Conservation (phyloP, 2,113 vertebrate genomes). For the Puntigrus tetrazona region DNA sequence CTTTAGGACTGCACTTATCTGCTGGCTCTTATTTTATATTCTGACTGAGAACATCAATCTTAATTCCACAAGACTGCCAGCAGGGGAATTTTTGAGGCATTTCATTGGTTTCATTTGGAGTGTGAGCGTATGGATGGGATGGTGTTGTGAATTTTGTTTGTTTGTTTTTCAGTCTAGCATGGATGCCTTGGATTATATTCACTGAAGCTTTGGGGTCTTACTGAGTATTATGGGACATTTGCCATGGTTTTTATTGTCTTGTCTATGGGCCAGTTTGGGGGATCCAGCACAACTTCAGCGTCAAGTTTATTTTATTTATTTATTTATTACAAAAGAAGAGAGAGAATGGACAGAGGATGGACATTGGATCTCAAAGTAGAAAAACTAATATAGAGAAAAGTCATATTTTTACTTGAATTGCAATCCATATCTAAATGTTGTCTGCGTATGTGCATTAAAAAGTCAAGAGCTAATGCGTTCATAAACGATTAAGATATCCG, state of each 20-base stretch:
- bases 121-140: not conserved
- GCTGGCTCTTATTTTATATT: conserved; percentile 19
- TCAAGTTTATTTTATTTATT: not conserved
- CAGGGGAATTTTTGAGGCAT: not conserved
- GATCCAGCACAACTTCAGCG: not conserved
- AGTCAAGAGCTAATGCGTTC: not conserved
- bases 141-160: not conserved
- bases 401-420: not conserved
- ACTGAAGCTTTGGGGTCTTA: conserved; percentile 20
- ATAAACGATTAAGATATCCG: too few species aligned
- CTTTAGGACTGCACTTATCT: conserved; percentile 23
- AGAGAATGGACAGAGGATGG: not conserved
- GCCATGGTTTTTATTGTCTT: conserved; percentile 28
- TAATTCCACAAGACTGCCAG: conserved; percentile 18
- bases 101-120: not conserved
- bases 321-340: not conserved
- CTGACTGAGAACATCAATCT: conserved; percentile 15
- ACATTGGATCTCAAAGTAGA: not conserved
- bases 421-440: not conserved
- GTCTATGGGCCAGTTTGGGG: conserved; percentile 15
- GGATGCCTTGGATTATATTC: conserved; percentile 24
- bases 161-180: not conserved
- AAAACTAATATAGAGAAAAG: not conserved
- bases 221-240: conserved; percentile 16
- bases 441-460: not conserved